Percentiles rank a stretch among this genome's conserved stretches.
Evolutionary conservation across 2,888 invertebrate species (phyloP).

Genomic region (Eretmocerus hayati): DNA sequence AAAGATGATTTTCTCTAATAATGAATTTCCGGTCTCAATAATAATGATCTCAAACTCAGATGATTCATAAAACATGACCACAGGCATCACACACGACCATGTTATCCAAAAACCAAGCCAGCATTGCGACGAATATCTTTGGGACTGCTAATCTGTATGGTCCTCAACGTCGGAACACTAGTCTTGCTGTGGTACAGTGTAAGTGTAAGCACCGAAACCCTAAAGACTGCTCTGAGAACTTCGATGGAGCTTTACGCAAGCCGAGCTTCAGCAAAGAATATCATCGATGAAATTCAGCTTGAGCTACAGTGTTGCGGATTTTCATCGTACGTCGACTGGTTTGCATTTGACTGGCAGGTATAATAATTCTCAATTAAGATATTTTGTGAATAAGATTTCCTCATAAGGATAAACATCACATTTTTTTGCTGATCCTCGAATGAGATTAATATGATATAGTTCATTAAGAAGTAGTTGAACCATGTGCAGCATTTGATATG

Average conservation of each 20-base stretch:
- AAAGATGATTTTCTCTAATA: too few species aligned
- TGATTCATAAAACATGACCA: not conserved
- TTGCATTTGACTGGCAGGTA: slow-evolving; percentile 40
- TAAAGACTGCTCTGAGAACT: slow-evolving; percentile 32
- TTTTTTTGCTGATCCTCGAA: too few species aligned
- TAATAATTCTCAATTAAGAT: too few species aligned
- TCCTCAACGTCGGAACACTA: slow-evolving; percentile 33
- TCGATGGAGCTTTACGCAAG: slow-evolving; percentile 37
- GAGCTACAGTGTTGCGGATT: slow-evolving; percentile 39
- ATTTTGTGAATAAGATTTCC: too few species aligned
- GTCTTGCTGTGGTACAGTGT: slow-evolving; percentile 33
- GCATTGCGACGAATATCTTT: slow-evolving; percentile 10
- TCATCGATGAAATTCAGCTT: slow-evolving; percentile 37
- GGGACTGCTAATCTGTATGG: slow-evolving; percentile 29
- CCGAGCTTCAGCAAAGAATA: slow-evolving; percentile 29
- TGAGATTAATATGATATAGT: too few species aligned
- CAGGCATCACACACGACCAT: slow-evolving; percentile 28
- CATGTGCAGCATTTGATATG: too few species aligned
- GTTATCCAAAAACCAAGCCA: slow-evolving; percentile 7
- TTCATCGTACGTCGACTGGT: slow-evolving; percentile 36
- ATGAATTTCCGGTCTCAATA: too few species aligned
- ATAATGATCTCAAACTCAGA: too few species aligned
- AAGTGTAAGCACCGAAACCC: slow-evolving; percentile 27
- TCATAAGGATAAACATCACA: too few species aligned
- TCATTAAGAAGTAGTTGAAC: too few species aligned